Evolutionary conservation across 2,113 vertebrate genomes (phyloP), one percentile per base, ranked within the genome.

Genomic region (Hyperopisus bebe): DNA sequence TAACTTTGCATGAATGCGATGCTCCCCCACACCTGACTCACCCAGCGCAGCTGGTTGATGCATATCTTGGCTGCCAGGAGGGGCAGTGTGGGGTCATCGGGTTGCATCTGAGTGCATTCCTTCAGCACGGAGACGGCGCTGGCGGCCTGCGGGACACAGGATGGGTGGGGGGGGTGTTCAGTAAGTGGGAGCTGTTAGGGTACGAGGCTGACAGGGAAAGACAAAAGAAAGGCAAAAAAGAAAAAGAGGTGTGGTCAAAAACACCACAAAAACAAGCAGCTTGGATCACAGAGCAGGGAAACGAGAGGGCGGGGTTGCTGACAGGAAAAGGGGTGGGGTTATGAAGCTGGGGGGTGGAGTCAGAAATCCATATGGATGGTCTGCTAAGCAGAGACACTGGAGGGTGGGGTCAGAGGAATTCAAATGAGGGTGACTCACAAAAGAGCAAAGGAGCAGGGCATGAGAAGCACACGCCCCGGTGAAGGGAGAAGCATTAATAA

Each of bases 41-140:
- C 98, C 98, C 98, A 98, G 93, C 97, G 97, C 91, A 99, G 96
- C 8, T 98, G 95, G 88, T 96, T 95, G 74, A 99, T 97, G 97
- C 98, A 99, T 95, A 99, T 94, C 96, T 99, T 99, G 92, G 97
- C 98, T 83, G 97, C 98, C 93, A 99, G 95, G 47, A 99, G 95
- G 46, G 97, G 97, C 91, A 98, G 89, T 0, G 97, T 97, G 89
- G 98, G 97, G 93, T 99, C 97, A 0, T 94, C 93, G 35, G 98
- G 98, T 92, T 95, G 97, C 94, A 99, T 96, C 91, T 96, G 97
- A 89, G 95, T 88, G 82, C 98, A 99, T 91, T 99, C 98, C 89
- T 95, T 97, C 55, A 99, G 96, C 89, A 99, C 97, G 0, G 97
- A 98, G 92, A 99, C 97, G 0, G 98, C 98, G 9, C 96, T 97